Percentiles rank a stretch among this genome's conserved stretches.
Evolutionary conservation across 1,140 invertebrate genomes (phyloP).

Genomic region (Gerris buenoi): DNA sequence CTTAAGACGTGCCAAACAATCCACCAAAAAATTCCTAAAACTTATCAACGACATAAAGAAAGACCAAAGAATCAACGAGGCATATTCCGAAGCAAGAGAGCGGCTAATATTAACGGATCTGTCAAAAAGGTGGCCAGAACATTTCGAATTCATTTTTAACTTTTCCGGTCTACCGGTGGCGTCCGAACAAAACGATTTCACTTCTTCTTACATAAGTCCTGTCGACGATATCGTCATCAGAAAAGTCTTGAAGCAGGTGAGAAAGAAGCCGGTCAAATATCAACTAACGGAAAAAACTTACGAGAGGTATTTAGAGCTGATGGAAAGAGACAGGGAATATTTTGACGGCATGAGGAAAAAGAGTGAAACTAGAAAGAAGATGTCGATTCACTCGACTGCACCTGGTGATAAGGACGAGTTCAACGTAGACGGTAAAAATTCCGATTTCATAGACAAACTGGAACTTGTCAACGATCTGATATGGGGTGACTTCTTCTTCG

Average conservation of each 20-base stretch:
- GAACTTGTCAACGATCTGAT: not conserved
- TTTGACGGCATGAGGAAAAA: not conserved
- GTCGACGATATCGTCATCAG: not conserved
- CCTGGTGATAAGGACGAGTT: not conserved
- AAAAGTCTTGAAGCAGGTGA: not conserved
- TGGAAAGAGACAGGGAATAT: not conserved
- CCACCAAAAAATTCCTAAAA: not conserved
- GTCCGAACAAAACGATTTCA: not conserved
- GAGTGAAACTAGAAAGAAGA: not conserved
- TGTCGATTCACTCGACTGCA: not conserved
- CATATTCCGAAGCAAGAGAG: not conserved
- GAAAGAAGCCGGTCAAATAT: not conserved
- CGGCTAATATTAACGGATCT: not conserved
- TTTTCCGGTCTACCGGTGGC: not conserved
- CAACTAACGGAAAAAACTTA: not conserved
- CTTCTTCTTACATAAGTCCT: not conserved
- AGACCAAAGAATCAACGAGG: not conserved
- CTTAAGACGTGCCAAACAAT: not conserved
- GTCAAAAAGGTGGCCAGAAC: not conserved
- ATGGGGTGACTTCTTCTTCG: not conserved
- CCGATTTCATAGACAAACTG: not conserved
- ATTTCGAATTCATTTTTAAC: not conserved
- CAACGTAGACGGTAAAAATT: not conserved
- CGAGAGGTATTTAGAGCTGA: not conserved
- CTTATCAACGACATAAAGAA: not conserved